Conservation (phyloP, 2,113 vertebrate species). For the Azemiops feae region DNA sequence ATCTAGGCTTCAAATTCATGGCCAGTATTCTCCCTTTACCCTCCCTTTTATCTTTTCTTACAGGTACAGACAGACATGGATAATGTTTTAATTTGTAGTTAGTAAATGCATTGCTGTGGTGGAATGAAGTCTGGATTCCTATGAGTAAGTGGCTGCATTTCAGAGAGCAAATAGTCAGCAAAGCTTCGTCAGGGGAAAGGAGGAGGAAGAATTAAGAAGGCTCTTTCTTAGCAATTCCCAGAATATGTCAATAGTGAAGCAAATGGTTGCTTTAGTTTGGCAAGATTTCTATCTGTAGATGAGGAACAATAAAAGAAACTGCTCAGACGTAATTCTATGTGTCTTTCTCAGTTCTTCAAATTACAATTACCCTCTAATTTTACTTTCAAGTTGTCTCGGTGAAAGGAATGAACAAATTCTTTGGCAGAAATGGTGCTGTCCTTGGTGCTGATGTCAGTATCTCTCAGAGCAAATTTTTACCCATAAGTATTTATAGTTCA, state of each 20-base stretch:
- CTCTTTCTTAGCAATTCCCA: not conserved
- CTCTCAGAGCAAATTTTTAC: not conserved
- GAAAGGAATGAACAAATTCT: not conserved
- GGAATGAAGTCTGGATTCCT: not conserved
- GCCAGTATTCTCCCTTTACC: not conserved
- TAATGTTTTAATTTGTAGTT: not conserved
- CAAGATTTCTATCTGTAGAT: not conserved
- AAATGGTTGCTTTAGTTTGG: not conserved
- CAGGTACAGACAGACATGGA: not conserved
- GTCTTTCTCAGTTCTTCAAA: not conserved
- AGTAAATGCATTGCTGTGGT: not conserved
- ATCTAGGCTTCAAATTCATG: not conserved
- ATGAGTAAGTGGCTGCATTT: not conserved
- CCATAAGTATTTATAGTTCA: not conserved
- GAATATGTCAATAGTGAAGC: not conserved
- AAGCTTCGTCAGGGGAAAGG: not conserved
- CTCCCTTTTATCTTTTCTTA: not conserved
- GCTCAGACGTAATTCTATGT: not conserved
- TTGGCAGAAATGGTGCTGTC: not conserved
- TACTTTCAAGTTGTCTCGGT: not conserved
- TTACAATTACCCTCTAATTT: not conserved
- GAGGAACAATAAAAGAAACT: not conserved
- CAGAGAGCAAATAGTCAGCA: not conserved
- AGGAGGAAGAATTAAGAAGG: not conserved
- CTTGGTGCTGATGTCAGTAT: not conserved